Evolutionary conservation across 2,888 invertebrate genomes (phyloP).

Genomic region (Pyrrhosoma nymphula): DNA sequence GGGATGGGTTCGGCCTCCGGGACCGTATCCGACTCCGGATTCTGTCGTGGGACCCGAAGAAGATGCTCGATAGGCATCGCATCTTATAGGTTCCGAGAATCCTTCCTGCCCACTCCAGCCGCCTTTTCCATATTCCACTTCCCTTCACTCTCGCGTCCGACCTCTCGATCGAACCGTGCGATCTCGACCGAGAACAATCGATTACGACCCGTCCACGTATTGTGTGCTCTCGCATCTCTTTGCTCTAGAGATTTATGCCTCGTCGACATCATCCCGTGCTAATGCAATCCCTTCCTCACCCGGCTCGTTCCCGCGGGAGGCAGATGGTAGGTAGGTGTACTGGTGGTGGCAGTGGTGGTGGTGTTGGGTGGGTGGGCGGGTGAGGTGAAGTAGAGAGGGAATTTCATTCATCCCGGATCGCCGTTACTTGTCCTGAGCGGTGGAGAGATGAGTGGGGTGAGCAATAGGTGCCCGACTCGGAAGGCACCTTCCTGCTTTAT

Average conservation of each 20-base stretch:
- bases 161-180: background rate
- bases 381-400: too few species aligned
- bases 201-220: background rate
- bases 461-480: background rate
- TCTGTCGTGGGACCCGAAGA: background rate
- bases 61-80: background rate
- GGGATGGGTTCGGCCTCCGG: background rate
- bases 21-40: background rate
- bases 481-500: background rate
- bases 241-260: background rate
- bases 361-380: background rate
- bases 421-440: background rate
- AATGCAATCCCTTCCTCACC: background rate
- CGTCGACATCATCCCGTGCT: background rate
- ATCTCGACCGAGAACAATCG: constrained; percentile 8
- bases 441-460: background rate
- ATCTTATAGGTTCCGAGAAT: background rate
- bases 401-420: background rate
- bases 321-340: too few species aligned
- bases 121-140: background rate
- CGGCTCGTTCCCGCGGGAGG: too few species aligned
- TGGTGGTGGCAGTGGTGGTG: too few species aligned
- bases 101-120: background rate
- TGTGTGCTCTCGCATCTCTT: background rate
- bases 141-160: background rate